Evolutionary conservation across 1,140 invertebrate species (phyloP).

Genomic region (Zaprionus ornatus): DNA sequence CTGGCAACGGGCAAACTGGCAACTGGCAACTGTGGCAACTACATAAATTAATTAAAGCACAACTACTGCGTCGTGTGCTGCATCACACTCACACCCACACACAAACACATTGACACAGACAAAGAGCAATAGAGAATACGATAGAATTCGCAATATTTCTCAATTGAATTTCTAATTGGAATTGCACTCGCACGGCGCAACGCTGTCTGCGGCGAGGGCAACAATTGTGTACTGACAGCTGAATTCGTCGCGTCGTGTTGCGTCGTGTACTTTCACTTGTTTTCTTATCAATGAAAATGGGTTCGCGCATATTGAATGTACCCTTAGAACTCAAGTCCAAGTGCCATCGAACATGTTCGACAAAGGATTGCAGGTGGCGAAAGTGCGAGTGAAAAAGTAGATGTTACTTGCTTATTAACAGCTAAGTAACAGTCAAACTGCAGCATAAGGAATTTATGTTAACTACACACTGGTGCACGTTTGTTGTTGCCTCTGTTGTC

Average conservation of each 20-base stretch:
- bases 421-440: slow-evolving; percentile 8
- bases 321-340: slow-evolving; percentile 24
- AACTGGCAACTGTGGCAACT: slow-evolving; percentile 29
- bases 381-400: neutral
- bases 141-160: slow-evolving; percentile 23
- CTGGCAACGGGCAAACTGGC: slow-evolving; percentile 17
- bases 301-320: slow-evolving; percentile 9
- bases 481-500: slow-evolving; percentile 24
- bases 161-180: neutral
- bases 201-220: slow-evolving; percentile 29
- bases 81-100: slow-evolving; percentile 7
- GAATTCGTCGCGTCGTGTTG: neutral
- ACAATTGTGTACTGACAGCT: slow-evolving; percentile 43
- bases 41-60: slow-evolving; percentile 39
- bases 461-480: neutral
- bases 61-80: slow-evolving; percentile 21
- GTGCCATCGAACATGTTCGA: slow-evolving; percentile 19
- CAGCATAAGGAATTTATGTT: neutral
- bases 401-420: slow-evolving; percentile 2
- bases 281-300: slow-evolving; percentile 72
- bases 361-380: neutral
- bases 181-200: slow-evolving; percentile 7
- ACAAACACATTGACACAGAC: neutral
- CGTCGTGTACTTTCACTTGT: slow-evolving; percentile 44
- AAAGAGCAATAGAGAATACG: slow-evolving; percentile 7